Evolutionary conservation across 1,140 invertebrate species (phyloP).

Genomic region (Neotoxoptera formosana): DNA sequence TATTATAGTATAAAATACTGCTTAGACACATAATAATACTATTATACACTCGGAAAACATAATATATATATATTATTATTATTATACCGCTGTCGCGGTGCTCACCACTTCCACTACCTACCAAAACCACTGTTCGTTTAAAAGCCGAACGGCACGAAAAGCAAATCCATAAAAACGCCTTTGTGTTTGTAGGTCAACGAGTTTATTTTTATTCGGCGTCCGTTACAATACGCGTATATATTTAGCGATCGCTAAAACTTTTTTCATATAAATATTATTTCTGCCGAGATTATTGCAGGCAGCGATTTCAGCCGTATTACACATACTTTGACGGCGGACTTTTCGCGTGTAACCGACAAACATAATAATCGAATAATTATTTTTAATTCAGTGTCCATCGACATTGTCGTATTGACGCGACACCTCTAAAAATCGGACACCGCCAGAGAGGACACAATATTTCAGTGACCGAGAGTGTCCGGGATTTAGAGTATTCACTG

Average conservation of each 20-base stretch:
- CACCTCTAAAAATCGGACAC: too few species aligned
- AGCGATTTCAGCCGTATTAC: neutral
- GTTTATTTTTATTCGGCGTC: neutral
- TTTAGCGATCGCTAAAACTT: neutral
- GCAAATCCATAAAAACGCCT: conserved; percentile 5
- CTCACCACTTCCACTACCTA: neutral
- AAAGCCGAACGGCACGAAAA: neutral
- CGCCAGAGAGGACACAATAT: too few species aligned
- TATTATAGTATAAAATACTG: neutral
- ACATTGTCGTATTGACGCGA: too few species aligned
- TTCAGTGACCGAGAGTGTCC: too few species aligned
- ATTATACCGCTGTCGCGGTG: neutral
- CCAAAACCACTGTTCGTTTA: neutral
- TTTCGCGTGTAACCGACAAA: neutral
- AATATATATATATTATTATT: too few species aligned
- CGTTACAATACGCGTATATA: neutral
- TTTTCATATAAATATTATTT: neutral
- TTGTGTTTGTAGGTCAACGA: neutral
- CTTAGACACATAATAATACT: neutral
- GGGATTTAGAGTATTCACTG: too few species aligned
- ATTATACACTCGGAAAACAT: neutral
- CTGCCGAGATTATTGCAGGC: neutral
- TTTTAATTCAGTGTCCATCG: neutral
- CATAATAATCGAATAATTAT: neutral
- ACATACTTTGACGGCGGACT: neutral